Evolutionary conservation across 2,888 invertebrate genomes (phyloP).

Genomic region (Dioctria linearis): DNA sequence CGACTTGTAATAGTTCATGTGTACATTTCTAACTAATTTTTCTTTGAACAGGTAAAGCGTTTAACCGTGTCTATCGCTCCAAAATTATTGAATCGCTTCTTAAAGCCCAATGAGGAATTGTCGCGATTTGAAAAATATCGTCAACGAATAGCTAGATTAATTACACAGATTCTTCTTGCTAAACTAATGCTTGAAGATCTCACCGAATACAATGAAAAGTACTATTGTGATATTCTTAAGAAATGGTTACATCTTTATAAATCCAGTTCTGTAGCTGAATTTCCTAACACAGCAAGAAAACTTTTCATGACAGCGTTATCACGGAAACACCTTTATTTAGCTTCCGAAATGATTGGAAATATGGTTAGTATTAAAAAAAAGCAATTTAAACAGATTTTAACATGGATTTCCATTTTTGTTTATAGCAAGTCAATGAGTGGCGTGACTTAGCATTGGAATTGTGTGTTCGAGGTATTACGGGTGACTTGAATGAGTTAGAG

Average conservation of each 20-base stretch:
- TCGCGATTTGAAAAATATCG: constrained; percentile 46
- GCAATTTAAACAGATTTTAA: not conserved
- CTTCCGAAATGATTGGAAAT: constrained; percentile 52
- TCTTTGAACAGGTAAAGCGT: constrained; percentile 34
- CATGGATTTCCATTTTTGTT: not conserved
- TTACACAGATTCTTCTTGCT: constrained; percentile 47
- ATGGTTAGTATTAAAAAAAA: constrained; percentile 51
- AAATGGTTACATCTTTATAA: constrained; percentile 51
- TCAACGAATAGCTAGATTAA: constrained; percentile 47
- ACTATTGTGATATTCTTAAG: constrained; percentile 53
- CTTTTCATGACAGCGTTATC: constrained; percentile 53
- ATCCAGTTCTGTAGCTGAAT: constrained; percentile 32
- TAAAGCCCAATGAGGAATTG: not conserved
- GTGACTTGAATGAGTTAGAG: constrained; percentile 77
- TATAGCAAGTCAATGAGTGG: constrained; percentile 49
- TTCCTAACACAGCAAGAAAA: constrained; percentile 52
- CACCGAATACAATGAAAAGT: constrained; percentile 38
- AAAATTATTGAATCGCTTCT: constrained; percentile 47
- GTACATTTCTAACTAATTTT: not conserved
- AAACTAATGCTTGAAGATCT: constrained; percentile 48
- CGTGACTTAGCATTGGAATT: constrained; percentile 68
- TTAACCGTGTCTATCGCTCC: constrained; percentile 22
- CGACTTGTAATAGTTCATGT: no score
- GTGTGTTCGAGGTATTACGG: constrained; percentile 75
- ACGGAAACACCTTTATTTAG: constrained; percentile 50